Conservation (phyloP, 2,888 invertebrate genomes). For the Agriopis aurantiaria region DNA sequence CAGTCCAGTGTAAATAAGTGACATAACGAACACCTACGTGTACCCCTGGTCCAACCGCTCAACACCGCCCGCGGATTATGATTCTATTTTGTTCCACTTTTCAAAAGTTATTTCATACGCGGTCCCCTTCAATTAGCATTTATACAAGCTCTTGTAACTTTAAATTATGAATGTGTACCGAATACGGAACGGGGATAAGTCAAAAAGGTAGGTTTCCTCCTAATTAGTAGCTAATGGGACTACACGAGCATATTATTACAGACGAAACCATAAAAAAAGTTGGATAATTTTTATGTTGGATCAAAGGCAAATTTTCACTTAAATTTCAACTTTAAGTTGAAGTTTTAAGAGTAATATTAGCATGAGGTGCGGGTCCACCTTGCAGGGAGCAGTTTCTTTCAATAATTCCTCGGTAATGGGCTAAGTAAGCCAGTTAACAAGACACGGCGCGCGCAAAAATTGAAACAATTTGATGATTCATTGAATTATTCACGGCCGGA, state of each 20-base stretch:
- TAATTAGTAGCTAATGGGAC: slow-evolving; percentile 68
- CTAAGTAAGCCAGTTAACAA: slow-evolving; percentile 75
- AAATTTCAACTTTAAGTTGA: slow-evolving; percentile 28
- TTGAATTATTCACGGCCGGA: slow-evolving; percentile 58
- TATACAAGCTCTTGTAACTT: slow-evolving; percentile 46
- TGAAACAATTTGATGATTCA: slow-evolving; percentile 63
- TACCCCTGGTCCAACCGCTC: background rate
- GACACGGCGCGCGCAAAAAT: slow-evolving; percentile 63
- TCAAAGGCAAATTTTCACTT: background rate
- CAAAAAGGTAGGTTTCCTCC: slow-evolving; percentile 53
- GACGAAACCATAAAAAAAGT: slow-evolving; percentile 62
- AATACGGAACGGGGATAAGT: slow-evolving; percentile 48
- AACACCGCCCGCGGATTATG: slow-evolving; percentile 15
- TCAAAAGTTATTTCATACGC: slow-evolving; percentile 34
- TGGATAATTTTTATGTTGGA: slow-evolving; percentile 53
- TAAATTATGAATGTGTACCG: slow-evolving; percentile 49
- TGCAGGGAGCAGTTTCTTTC: slow-evolving; percentile 66
- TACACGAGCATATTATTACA: slow-evolving; percentile 58
- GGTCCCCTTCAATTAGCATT: slow-evolving; percentile 45
- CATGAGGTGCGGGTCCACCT: slow-evolving; percentile 42
- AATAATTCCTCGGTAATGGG: slow-evolving; percentile 70
- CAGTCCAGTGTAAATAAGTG: too few species aligned
- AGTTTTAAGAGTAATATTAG: slow-evolving; percentile 44
- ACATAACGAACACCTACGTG: background rate
- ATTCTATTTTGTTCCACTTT: slow-evolving; percentile 39